Base-by-base conservation (phyloP, 2,888 invertebrate species). In the Anodontia alba region DNA sequence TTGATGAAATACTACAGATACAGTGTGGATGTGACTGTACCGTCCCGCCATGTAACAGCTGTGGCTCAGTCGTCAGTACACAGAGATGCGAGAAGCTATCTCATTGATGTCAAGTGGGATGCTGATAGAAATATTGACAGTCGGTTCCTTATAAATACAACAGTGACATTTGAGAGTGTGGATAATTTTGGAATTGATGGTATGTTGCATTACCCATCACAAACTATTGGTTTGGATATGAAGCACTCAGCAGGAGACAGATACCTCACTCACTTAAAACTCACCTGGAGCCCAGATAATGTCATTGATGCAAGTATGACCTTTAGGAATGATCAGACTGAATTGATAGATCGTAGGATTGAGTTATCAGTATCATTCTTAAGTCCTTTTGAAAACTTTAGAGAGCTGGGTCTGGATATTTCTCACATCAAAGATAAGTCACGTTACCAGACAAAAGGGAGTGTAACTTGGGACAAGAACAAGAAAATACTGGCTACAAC, bases 41-140 rank as follows among this genome's bases (percentile, higher is more conserved):
- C 89, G 71, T 36, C 73, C 29, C 77, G 89, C 0, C 79, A 81
- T n/a, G 81, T 90, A 10, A 83, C 68, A 2, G 20, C 85, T 5
- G 76, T 83, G 10, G n/a, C 80, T 10, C 86, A 76, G 51, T 76
- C 76, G 3, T 77, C 80, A 5, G 38, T 38, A 20, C 69, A 81
- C 3, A 51, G 76, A n/a, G 74, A 80, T 42, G 42, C 80, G 51
- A 86, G 78, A 36, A 80, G 74, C 12, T 81, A 77, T 3, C 75
- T 84, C 26, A 43, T 89, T 31, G 87, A 89, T 67, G 73, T 89
- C 20, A 83, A 87, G 31, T 91, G 90, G 91, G 88, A 91, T 80
- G 91, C 88, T 17, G 87, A 89, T 31, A 84, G 81, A 8, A 80
- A 87, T 54, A 62, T 74, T 54, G 87, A 86, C 71, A 83, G 80